phyloP scores from a whole-genome alignment of 2,797 vertebrate genomes.

The Balearica regulorum region DNA sequence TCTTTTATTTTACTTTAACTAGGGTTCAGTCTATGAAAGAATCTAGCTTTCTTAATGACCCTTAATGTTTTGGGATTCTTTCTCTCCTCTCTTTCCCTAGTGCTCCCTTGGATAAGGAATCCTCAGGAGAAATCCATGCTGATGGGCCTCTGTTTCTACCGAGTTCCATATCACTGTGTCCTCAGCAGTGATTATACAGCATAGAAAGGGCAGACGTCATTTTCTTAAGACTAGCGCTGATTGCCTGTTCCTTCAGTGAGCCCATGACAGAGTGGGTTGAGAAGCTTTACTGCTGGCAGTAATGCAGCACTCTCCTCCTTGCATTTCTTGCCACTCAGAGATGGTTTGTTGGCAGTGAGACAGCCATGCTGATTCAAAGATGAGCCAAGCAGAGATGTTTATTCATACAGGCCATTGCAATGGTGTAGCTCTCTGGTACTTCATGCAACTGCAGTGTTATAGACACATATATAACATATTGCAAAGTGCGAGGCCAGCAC shows the following conservation, averaged over 20 bases:
- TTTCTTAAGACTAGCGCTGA: not conserved
- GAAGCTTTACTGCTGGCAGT: not conserved
- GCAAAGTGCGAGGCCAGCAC: rapidly evolving
- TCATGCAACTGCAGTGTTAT: not conserved
- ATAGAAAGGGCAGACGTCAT: not conserved
- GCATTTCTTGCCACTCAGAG: not conserved
- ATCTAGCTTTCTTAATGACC: not conserved
- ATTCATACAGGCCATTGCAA: not conserved
- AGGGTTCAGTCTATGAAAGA: not conserved
- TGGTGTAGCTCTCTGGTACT: not conserved
- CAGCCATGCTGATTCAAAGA: not conserved
- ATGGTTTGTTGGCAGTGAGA: not conserved
- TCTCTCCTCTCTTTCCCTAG: not conserved
- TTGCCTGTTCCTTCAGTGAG: not conserved
- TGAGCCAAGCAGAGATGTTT: not conserved
- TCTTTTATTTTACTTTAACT: not conserved
- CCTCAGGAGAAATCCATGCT: not conserved
- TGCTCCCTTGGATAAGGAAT: not conserved
- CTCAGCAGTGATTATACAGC: not conserved
- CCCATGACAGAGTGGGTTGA: not conserved
- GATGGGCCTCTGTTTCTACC: not conserved
- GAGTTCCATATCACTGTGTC: not conserved
- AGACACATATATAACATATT: no score
- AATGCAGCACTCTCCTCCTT: not conserved
- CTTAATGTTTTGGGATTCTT: not conserved